Base-by-base conservation (phyloP, 2,113 vertebrate species). In the Proteles cristata region DNA sequence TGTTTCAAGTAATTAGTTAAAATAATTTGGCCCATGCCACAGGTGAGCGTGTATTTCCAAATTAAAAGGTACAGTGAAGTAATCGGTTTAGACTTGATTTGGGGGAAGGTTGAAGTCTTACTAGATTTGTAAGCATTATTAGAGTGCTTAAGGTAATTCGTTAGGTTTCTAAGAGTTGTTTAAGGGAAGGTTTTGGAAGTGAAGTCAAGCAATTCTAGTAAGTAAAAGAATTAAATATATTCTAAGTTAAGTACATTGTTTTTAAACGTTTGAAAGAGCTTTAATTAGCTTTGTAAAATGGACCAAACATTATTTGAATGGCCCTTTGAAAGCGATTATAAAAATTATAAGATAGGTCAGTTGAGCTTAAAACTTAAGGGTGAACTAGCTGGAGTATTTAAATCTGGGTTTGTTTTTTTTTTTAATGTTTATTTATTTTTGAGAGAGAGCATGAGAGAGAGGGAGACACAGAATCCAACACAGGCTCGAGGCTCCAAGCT, bases 1-100 rank as follows among this genome's bases (percentile, higher is more conserved):
- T 92, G 65, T 55, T 95, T 96, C 31, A 97, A 48, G 53, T 66
- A 92, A 58, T 96, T 88, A 69, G 80, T 76, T 90, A 65, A 94
- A 97, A 81, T 88, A 87, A 63, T 66, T 85, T 96, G 61, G 15
- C 25, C 17, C 88, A 50, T 53, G 8, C 39, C 90, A 66, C 31
- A 74, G 33, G 39, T 76, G 55, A 88, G 69, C 45, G 8, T 88
- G 4, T 93, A 48, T 88, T 95, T 94, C 61, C 53, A 88, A 86
- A 88, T 80, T 94, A 77, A 95, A 73, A 76, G 80, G 23, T 90
- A 1, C 16, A 69, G 5, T 58, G 39, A 74, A 76, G 10, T 91
- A 85, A 73, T 88, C 43, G 53, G 71, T 89, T 66, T 92, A 94
- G 61, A 86, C 53, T 50, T 82, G n/a, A 81, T 93, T 88, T 79